Conservation (phyloP, 2,113 vertebrate genomes). For the Verasper variegatus region DNA sequence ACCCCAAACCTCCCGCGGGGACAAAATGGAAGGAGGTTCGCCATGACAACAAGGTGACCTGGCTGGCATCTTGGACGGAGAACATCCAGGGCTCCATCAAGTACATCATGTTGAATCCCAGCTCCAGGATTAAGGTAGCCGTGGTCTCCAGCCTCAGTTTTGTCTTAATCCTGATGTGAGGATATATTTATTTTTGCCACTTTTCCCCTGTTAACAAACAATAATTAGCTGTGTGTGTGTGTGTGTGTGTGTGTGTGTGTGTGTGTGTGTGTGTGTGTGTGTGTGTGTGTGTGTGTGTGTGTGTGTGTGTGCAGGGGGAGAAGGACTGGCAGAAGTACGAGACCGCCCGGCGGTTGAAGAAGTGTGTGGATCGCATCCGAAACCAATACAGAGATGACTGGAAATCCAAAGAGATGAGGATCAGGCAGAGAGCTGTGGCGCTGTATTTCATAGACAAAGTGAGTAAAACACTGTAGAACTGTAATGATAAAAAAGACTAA, state of each 20-base stretch:
- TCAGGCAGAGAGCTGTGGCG: constrained; percentile 94
- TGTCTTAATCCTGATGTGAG: background rate
- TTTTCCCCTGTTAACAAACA: background rate
- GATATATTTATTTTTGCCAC: background rate
- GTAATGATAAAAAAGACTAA: background rate
- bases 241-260: constrained; percentile 3
- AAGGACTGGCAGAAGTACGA: constrained; percentile 99
- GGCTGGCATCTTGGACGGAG: constrained; percentile 97
- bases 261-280: constrained; percentile 9
- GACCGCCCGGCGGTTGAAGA: constrained; percentile 93
- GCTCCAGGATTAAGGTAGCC: constrained; percentile 95
- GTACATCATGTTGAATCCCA: constrained; percentile 98
- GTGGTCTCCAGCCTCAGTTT: background rate
- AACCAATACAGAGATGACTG: constrained; percentile 94
- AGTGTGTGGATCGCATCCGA: constrained; percentile 92
- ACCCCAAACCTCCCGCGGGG: constrained; percentile 90
- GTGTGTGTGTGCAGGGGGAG: constrained; percentile 85
- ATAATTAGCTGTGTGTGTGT: background rate
- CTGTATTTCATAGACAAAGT: constrained; percentile 98
- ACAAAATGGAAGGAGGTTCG: constrained; percentile 96
- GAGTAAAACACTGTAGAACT: constrained; percentile 30
- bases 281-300: constrained; percentile 5
- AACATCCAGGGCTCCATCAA: constrained; percentile 98
- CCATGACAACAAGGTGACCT: constrained; percentile 96
- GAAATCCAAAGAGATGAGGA: constrained; percentile 99